Evolutionary conservation across 2,888 invertebrate genomes (phyloP).

Genomic region (Serripes groenlandicus): DNA sequence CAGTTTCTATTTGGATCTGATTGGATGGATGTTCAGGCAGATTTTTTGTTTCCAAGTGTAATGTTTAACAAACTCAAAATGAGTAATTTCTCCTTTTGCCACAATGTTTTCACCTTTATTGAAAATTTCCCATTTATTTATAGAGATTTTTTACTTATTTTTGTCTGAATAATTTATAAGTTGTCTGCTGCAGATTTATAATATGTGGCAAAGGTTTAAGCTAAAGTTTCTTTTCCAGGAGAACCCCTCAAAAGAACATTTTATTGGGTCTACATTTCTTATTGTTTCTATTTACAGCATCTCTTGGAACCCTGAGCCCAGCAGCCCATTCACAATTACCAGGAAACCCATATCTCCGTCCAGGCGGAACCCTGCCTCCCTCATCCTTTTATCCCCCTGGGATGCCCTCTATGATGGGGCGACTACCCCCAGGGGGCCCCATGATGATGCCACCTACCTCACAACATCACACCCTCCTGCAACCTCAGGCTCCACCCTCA

Average conservation of each 20-base stretch:
- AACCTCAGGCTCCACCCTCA: conserved; percentile 52
- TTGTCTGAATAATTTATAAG: background rate
- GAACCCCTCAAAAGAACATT: background rate
- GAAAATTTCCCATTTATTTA: background rate
- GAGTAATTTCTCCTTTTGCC: background rate
- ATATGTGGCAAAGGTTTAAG: background rate
- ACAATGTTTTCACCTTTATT: background rate
- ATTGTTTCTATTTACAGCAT: conserved; percentile 74
- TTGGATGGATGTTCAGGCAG: no score
- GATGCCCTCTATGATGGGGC: conserved; percentile 78
- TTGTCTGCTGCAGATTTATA: background rate
- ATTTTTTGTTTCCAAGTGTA: no score
- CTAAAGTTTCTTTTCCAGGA: background rate
- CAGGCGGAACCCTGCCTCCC: conserved; percentile 61
- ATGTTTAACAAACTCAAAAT: no score
- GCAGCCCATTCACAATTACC: conserved; percentile 79
- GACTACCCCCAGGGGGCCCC: conserved; percentile 72
- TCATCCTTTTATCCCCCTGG: conserved; percentile 82
- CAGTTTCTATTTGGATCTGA: no score
- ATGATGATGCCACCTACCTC: conserved; percentile 75
- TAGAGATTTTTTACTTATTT: background rate
- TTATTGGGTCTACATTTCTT: background rate
- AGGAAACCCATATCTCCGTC: conserved; percentile 79
- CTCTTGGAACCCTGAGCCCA: conserved; percentile 82
- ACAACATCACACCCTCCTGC: conserved; percentile 66